Conservation (phyloP, 2,113 vertebrate species). For the Apeltes quadracus region DNA sequence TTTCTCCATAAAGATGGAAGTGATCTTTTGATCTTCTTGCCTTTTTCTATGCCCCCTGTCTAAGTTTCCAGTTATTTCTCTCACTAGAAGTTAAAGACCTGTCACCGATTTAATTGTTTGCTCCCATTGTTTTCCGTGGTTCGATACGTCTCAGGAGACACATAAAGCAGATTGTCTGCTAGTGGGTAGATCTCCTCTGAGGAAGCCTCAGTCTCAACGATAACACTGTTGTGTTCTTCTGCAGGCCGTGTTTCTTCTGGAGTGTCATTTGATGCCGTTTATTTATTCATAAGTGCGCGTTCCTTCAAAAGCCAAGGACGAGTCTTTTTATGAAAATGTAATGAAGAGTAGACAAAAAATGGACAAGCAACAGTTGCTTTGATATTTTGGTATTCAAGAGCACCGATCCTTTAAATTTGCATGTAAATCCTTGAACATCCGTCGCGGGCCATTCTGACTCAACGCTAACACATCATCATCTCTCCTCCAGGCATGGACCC, state of each 20-base stretch:
- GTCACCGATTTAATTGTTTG: constrained; percentile 59
- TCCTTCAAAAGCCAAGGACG: constrained; percentile 9
- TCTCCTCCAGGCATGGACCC: constrained; percentile 87
- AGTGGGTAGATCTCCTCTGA: constrained; percentile 32
- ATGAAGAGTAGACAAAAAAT: constrained; percentile 32
- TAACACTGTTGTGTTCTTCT: constrained; percentile 40
- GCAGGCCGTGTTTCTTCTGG: constrained; percentile 9
- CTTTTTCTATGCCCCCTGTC: neutral
- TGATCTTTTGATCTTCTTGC: constrained; percentile 10
- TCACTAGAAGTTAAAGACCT: constrained; percentile 24
- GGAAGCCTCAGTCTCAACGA: constrained; percentile 41
- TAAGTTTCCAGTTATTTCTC: neutral
- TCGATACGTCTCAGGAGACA: constrained; percentile 50
- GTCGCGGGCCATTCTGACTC: neutral
- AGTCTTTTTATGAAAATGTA: constrained; percentile 35
- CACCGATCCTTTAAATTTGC: constrained; percentile 3
- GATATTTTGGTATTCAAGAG: constrained; percentile 12
- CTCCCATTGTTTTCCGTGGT: constrained; percentile 49
- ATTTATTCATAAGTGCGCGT: constrained; percentile 19
- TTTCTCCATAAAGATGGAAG: constrained; percentile 16
- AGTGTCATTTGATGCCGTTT: constrained; percentile 18
- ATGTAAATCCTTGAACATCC: constrained; percentile 19
- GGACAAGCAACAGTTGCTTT: constrained; percentile 8
- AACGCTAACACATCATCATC: neutral
- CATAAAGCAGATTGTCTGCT: constrained; percentile 56